Evolutionary conservation across 2,888 invertebrate species (phyloP), one percentile per base, ranked within the genome.

Genomic region (Pemphredon lugubris): DNA sequence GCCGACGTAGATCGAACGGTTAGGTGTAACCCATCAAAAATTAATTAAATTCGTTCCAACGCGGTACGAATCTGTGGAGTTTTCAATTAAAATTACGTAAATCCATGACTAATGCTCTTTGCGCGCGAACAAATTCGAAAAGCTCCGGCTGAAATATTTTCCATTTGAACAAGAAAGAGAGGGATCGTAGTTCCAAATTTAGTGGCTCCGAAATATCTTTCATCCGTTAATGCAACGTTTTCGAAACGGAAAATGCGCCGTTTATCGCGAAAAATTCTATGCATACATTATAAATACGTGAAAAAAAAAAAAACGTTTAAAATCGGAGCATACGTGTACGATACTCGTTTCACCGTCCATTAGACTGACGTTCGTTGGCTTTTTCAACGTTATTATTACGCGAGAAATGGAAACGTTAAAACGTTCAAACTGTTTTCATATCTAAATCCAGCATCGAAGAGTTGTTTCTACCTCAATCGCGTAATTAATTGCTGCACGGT

Each of bases 81-180:
- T 83, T 83, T 82, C 82, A 83, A 82, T 82, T 83, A 79, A 83
- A 82, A 75, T 83, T 77, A 81, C 83, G 77, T 77, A 79, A 73
- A 81, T 77, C 70, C 50, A 44, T 68, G 83, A 81, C 77, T 83
- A 83, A 82, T 82, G 64, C 60, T n/a, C 63, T 61, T 55, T 59
- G 54, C 71, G 45, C 37, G 48, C 20, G 34, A 48, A 50, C 61
- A 48, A 23, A 57, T 61, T 51, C 61, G 45, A n/a, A n/a, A n/a
- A n/a, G n/a, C n/a, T n/a, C n/a, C 47, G 63, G 26, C 11, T 11
- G 69, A n/a, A 21, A 58, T n/a, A 7, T 34, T 9, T 34, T 34
- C 34, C 4, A 26, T 26, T 26, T 26, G 4, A n/a, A 3, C 26
- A 26, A 26, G 26, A 26, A 26, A 26, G 26, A 26, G 4, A 7